Percentiles rank a stretch among this genome's conserved stretches.
Evolutionary conservation across 2,888 invertebrate genomes (phyloP).

Genomic region (Dicyrtomina minuta): DNA sequence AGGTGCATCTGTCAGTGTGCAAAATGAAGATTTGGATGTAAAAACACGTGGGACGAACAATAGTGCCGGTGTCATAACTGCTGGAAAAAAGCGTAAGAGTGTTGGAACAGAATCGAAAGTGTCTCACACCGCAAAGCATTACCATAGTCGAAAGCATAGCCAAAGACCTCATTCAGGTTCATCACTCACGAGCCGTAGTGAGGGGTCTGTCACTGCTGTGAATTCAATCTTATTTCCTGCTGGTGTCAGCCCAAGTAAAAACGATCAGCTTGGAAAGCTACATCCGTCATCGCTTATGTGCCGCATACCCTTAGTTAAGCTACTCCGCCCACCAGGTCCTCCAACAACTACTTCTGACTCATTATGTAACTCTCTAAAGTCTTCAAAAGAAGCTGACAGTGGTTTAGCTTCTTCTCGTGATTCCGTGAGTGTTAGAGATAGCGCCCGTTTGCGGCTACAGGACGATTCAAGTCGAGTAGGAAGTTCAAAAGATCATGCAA

Average conservation of each 20-base stretch:
- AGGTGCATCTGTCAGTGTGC: slow-evolving; percentile 32
- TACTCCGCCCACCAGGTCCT: slow-evolving; percentile 41
- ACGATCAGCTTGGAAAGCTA: slow-evolving; percentile 35
- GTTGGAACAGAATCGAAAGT: slow-evolving; percentile 16
- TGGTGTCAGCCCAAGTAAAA: slow-evolving; percentile 29
- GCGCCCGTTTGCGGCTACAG: slow-evolving; percentile 41
- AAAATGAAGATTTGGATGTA: slow-evolving; percentile 47
- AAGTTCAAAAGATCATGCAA: slow-evolving; percentile 52
- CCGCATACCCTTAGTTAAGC: slow-evolving; percentile 43
- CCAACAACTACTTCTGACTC: slow-evolving; percentile 12
- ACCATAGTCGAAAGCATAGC: slow-evolving; percentile 25
- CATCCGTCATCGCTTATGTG: slow-evolving; percentile 43
- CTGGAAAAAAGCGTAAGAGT: slow-evolving; percentile 20
- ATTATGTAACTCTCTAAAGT: slow-evolving; percentile 30
- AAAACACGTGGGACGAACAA: slow-evolving; percentile 16
- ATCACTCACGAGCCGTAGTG: slow-evolving; percentile 4
- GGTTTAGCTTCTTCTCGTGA: slow-evolving; percentile 19
- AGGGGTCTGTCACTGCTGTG: background rate
- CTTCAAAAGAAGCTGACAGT: slow-evolving; percentile 42
- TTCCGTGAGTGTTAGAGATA: slow-evolving; percentile 28
- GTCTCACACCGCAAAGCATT: slow-evolving; percentile 23
- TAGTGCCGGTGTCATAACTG: slow-evolving; percentile 31
- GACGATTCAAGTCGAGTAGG: slow-evolving; percentile 50
- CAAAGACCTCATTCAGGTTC: slow-evolving; percentile 29
- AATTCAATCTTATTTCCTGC: background rate